These are phyloP conservation scores for Etheostoma nigrum DNA, from an alignment of 2,797 vertebrate genomes.

Conservation along the genomic window DNA sequence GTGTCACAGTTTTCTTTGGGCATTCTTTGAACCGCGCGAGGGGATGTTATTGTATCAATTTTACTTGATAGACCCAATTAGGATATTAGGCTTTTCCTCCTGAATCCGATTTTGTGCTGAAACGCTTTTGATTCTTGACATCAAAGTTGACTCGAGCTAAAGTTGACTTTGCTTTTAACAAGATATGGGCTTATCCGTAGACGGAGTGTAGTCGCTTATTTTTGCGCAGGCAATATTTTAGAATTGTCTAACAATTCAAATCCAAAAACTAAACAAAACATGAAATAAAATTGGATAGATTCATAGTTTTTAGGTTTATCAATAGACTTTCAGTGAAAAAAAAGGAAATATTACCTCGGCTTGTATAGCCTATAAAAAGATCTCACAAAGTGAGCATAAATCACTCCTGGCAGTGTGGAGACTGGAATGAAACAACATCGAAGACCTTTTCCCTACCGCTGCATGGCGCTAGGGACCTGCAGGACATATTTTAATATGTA, in stretches of 20 bases:
- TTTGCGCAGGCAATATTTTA: constrained; percentile 8
- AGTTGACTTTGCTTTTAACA: constrained; percentile 32
- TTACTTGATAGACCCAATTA: constrained; percentile 78
- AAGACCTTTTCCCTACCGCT: constrained; percentile 66
- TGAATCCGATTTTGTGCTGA: constrained; percentile 45
- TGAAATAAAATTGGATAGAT: not conserved
- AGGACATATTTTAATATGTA: constrained; percentile 22
- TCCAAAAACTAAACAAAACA: not conserved
- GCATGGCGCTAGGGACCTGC: constrained; percentile 81
- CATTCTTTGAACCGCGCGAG: constrained; percentile 66
- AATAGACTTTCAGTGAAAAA: not conserved
- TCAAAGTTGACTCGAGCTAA: constrained; percentile 66
- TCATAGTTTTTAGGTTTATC: constrained; percentile 9
- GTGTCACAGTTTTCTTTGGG: constrained; percentile 76
- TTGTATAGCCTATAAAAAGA: not conserved
- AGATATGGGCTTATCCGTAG: constrained; percentile 13
- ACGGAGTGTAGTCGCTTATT: constrained; percentile 8
- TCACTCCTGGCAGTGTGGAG: constrained; percentile 33
- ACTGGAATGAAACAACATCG: constrained; percentile 13
- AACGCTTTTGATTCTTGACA: constrained; percentile 65
- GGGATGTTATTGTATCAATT: constrained; percentile 85
- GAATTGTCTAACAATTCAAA: constrained; percentile 6
- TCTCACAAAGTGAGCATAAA: constrained; percentile 35
- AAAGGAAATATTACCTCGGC: not conserved
- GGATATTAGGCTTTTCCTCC: constrained; percentile 58